Percentiles rank a stretch among this genome's conserved stretches.
Conservation (phyloP, 2,797 vertebrate genomes). For the Poeciliopsis presidionis region DNA sequence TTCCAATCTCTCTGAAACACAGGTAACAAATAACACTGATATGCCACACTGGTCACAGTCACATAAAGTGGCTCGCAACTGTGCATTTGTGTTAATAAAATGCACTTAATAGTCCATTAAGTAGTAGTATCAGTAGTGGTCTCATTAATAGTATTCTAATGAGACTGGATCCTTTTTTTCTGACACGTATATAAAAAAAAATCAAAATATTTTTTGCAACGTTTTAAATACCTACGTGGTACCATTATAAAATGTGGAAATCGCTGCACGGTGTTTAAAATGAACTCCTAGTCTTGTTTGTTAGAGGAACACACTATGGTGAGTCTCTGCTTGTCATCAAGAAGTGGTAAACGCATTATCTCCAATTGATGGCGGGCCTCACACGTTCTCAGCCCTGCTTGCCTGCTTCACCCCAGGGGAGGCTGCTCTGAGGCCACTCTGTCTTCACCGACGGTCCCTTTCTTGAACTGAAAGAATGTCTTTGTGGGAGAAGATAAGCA, state of each 20-base stretch:
- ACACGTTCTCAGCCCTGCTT: conserved; percentile 37
- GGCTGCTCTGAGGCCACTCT: conserved; percentile 31
- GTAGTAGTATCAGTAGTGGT: too few species aligned
- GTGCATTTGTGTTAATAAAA: too few species aligned
- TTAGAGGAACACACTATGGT: conserved; percentile 14
- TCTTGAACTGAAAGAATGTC: conserved; percentile 39
- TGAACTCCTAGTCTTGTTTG: not conserved
- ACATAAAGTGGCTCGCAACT: too few species aligned
- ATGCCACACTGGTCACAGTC: not conserved
- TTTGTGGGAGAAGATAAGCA: conserved; percentile 54
- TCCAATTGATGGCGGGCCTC: conserved; percentile 19
- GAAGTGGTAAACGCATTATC: not conserved
- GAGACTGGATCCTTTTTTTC: not conserved
- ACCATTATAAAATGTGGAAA: not conserved
- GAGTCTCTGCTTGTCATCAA: conserved; percentile 39
- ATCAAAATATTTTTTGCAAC: not conserved
- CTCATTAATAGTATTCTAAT: not conserved
- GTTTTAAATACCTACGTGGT: not conserved
- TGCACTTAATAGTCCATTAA: not conserved
- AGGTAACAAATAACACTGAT: not conserved
- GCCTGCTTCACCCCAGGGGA: conserved; percentile 41
- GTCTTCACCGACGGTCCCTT: conserved; percentile 35
- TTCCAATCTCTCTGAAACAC: conserved; percentile 19
- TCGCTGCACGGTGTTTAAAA: not conserved
- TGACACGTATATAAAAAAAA: not conserved